Percentiles rank a stretch among this genome's conserved stretches.
phyloP scores from a whole-genome alignment of 1,140 invertebrate genomes.

The Ceratina australensis region DNA sequence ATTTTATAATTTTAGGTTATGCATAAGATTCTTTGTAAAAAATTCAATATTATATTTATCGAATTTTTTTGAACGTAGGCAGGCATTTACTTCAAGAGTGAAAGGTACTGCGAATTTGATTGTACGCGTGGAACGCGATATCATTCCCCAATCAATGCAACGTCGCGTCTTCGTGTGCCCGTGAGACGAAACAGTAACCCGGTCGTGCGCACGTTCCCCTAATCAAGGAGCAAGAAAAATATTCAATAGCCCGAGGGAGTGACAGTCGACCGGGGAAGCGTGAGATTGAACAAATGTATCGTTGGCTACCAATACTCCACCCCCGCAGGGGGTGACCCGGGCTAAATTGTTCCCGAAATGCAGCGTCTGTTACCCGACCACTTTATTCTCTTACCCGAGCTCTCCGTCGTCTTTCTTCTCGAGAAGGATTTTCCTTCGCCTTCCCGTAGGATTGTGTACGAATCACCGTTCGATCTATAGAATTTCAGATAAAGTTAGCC shows the following conservation, averaged over 20 bases:
- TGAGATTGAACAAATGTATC: constrained; percentile 57
- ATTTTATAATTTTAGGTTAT: too few species aligned
- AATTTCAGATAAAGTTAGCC: background rate
- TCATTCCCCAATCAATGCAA: constrained; percentile 28
- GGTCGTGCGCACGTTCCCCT: background rate
- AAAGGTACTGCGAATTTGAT: background rate
- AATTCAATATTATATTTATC: too few species aligned
- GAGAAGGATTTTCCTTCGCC: background rate
- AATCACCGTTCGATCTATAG: background rate
- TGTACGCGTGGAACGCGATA: background rate
- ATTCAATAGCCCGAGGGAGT: constrained; percentile 10
- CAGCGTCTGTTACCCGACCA: constrained; percentile 47
- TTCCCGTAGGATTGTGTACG: background rate
- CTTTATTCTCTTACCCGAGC: constrained; percentile 5
- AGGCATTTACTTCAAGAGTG: too few species aligned
- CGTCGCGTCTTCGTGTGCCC: constrained; percentile 11
- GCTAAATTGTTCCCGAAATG: constrained; percentile 62
- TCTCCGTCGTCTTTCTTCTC: too few species aligned
- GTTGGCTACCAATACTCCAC: constrained; percentile 29
- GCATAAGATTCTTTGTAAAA: too few species aligned
- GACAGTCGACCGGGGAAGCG: background rate
- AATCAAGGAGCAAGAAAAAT: constrained; percentile 38
- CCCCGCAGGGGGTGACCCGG: background rate
- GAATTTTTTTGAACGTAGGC: too few species aligned
- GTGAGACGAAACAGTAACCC: constrained; percentile 21